Evolutionary conservation across 2,113 vertebrate genomes (phyloP).

Genomic region (Anseranas semipalmata): DNA sequence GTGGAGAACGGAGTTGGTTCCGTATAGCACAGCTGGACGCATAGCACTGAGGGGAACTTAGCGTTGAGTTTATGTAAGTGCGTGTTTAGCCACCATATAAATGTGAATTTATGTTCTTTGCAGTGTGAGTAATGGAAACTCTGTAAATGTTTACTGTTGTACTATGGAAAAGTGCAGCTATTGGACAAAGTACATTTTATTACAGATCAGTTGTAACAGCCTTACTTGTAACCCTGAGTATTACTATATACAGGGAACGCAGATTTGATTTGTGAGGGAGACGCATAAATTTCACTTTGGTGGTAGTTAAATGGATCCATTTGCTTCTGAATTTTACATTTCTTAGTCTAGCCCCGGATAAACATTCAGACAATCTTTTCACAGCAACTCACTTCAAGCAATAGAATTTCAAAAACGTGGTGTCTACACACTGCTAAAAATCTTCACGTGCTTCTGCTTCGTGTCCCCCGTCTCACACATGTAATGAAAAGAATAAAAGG

Average conservation of each 20-base stretch:
- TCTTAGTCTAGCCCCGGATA: background rate
- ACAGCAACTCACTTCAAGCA: background rate
- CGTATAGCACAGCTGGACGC: background rate
- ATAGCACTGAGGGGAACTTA: background rate
- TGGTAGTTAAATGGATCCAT: background rate
- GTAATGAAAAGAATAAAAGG: background rate
- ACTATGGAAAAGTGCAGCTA: background rate
- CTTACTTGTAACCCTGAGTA: background rate
- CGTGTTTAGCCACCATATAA: background rate
- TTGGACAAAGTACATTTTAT: background rate
- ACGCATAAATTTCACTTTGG: accelerated
- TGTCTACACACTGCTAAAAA: background rate
- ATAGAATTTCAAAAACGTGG: background rate
- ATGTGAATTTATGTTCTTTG: background rate
- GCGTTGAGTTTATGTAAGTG: background rate
- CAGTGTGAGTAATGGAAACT: slow-evolving; percentile 45
- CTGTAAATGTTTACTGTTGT: slow-evolving; percentile 11
- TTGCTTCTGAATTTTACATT: background rate
- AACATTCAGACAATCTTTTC: background rate
- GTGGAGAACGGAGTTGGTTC: background rate
- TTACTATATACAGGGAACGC: background rate
- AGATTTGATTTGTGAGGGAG: background rate
- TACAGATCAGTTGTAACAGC: background rate
- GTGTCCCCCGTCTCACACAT: accelerated
- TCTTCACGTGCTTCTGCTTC: background rate